These are phyloP conservation scores for Elachura formosa DNA, from an alignment of 2,113 vertebrate genomes.

Conservation along the genomic window DNA sequence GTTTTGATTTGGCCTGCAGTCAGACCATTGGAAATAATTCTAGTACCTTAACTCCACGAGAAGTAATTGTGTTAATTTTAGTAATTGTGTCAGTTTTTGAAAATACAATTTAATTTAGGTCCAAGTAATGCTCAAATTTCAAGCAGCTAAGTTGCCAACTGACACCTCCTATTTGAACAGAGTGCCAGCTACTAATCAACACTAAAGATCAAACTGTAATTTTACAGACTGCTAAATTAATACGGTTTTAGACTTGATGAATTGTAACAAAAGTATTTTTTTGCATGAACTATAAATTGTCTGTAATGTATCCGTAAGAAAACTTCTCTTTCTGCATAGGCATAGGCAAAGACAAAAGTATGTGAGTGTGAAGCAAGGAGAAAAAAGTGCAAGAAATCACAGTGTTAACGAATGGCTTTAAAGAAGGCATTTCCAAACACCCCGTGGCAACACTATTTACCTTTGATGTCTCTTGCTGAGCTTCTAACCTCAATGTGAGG, in stretches of 20 bases:
- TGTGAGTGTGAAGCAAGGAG: neutral
- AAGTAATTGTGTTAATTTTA: neutral
- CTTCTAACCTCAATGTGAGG: neutral
- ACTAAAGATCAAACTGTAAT: constrained; percentile 17
- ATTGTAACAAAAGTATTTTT: neutral
- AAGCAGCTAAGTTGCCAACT: neutral
- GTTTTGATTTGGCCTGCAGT: neutral
- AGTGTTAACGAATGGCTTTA: neutral
- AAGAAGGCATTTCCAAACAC: neutral
- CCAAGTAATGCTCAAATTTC: constrained; percentile 9
- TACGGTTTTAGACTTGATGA: neutral
- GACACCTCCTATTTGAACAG: constrained; percentile 1
- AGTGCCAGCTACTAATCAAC: constrained; percentile 20
- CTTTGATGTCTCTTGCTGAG: neutral
- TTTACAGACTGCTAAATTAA: constrained; percentile 18
- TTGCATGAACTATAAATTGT: neutral
- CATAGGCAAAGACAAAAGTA: neutral
- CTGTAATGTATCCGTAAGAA: neutral
- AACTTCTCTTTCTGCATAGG: neutral
- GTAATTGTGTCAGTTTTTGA: neutral
- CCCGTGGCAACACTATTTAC: neutral
- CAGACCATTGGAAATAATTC: neutral
- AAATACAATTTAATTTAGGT: neutral
- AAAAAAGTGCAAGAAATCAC: neutral
- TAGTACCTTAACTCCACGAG: neutral